Evolutionary conservation across 1,140 invertebrate species (phyloP), one percentile per base, ranked within the genome.

Genomic region (Ectropis grisescens): DNA sequence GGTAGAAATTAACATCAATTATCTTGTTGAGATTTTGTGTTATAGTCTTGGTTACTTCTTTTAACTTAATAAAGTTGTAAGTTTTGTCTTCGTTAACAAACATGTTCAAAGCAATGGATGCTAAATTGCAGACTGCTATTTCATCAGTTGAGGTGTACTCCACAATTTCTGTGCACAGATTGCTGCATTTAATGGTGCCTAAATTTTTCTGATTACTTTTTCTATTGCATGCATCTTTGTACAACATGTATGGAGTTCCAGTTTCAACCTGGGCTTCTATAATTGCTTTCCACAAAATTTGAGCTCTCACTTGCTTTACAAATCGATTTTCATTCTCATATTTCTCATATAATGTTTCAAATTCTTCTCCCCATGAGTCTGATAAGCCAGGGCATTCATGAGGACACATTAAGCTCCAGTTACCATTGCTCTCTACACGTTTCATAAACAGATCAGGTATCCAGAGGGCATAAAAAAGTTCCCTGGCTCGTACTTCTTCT

Each of bases 371-470:
- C 93, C 93, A 99, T 47, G 90, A 90, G 53, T 99, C 96, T 6
- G 87, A 78, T 5, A 99, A 85, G 0, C 95, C 96, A 1, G 95
- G 96, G 68, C 91, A 93, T 64, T 97, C 91, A 67, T 95, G 88
- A 1, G 98, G 97, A 74, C 98, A 99, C 97, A 99, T 98, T 9
- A 99, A 79, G 27, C 91, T 93, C 98, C 98, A 99, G 29, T 89
- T 84, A 34, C 82, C 89, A 82, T 99, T 90, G 0, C 85, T 84
- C 69, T 98, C 91, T 0, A 99, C 97, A 29, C 98, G 86, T 71
- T 93, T 88, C 98, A 99, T 99, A 69, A 99, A 99, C 15, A 99
- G 83, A 87, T 99, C 98, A 3, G 98, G 96, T 50, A 99, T 95
- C 98, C 98, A 99, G 6, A 99, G 66, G 9, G 92, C 98, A 72